phyloP scores from a whole-genome alignment of 2,797 vertebrate genomes.

The Scolopax rusticola region DNA sequence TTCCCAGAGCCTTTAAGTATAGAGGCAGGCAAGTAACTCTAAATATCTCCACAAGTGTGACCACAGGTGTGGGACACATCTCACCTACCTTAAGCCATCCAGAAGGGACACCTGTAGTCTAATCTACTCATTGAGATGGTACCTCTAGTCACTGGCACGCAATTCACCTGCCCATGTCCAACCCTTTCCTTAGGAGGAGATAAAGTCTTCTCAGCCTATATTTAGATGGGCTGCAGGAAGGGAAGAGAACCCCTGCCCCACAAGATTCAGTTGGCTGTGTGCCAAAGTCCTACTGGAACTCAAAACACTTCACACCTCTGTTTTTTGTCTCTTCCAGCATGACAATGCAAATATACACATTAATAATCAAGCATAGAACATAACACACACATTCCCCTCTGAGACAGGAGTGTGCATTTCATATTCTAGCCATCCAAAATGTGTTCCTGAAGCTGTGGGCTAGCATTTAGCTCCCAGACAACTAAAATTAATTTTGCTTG shows the following conservation, averaged over 20 bases:
- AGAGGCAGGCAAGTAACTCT: background rate
- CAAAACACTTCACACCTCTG: background rate
- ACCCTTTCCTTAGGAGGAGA: background rate
- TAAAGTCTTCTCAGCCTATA: background rate
- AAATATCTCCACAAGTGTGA: background rate
- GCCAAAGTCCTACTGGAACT: background rate
- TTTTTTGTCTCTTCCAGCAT: background rate
- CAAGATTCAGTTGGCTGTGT: background rate
- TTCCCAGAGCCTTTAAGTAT: background rate
- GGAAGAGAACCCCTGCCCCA: background rate
- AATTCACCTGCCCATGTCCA: background rate
- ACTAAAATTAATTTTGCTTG: slow-evolving; percentile 9
- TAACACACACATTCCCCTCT: background rate
- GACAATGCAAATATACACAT: background rate
- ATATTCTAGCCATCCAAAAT: background rate
- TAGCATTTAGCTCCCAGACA: background rate
- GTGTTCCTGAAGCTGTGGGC: background rate
- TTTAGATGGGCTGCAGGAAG: background rate
- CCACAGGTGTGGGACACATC: background rate
- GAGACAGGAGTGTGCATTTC: background rate
- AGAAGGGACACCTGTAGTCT: background rate
- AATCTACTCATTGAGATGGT: background rate
- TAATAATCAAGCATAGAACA: background rate
- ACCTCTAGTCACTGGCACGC: background rate
- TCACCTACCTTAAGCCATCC: background rate